phyloP scores from a whole-genome alignment of 2,113 vertebrate species.

The Cavia aperea region DNA sequence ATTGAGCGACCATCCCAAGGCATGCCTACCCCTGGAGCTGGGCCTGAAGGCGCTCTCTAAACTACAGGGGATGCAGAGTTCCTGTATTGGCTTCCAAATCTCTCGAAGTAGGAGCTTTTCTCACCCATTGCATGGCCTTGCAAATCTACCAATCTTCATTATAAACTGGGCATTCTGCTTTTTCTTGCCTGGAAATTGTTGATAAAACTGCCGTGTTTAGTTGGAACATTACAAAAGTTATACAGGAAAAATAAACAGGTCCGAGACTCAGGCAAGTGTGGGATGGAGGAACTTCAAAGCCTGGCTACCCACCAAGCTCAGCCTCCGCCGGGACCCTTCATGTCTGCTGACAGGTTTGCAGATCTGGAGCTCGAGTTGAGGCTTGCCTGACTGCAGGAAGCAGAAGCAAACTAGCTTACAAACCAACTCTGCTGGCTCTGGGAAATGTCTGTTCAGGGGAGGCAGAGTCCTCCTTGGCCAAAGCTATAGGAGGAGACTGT shows the following conservation, averaged over 20 bases:
- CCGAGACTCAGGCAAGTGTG: conserved; percentile 2
- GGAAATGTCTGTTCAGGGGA: background rate
- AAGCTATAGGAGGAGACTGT: background rate
- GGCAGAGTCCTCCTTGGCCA: background rate
- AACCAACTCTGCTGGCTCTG: background rate
- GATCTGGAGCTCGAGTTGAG: background rate
- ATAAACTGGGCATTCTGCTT: conserved; percentile 33
- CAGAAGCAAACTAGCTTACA: background rate
- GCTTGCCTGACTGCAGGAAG: background rate
- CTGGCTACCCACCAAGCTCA: conserved; percentile 31
- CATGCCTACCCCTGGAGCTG: background rate
- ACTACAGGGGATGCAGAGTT: background rate
- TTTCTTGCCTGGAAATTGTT: conserved; percentile 48
- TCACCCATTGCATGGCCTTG: background rate
- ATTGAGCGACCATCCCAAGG: background rate
- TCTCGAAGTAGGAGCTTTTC: background rate
- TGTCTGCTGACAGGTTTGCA: background rate
- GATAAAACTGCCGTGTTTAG: conserved; percentile 52
- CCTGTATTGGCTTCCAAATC: background rate
- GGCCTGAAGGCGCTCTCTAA: background rate
- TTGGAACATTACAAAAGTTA: conserved; percentile 54
- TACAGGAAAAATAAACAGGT: conserved; percentile 51
- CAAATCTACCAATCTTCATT: background rate
- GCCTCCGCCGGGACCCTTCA: background rate
- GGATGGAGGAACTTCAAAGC: conserved; percentile 56